phyloP scores from a whole-genome alignment of 2,888 invertebrate genomes.

The Ennomos fuscantarius region DNA sequence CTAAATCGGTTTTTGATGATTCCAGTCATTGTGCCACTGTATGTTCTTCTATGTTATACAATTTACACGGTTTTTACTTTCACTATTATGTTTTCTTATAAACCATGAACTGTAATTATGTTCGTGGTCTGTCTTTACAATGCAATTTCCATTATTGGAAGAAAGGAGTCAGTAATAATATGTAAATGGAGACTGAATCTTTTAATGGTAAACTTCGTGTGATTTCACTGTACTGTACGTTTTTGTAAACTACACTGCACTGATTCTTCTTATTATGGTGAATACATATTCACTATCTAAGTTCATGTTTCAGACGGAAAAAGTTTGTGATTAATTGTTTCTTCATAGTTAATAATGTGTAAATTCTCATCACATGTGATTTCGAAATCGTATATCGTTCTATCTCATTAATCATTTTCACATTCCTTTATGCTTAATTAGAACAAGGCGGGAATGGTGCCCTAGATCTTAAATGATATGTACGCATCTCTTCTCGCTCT shows the following conservation, averaged over 20 bases:
- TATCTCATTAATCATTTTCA: constrained; percentile 56
- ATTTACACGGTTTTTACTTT: constrained; percentile 67
- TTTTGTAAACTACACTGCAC: neutral
- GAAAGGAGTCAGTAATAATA: too few species aligned
- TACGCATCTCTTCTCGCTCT: constrained; percentile 78
- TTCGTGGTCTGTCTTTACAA: too few species aligned
- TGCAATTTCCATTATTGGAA: too few species aligned
- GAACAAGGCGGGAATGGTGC: constrained; percentile 70
- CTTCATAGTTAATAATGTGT: constrained; percentile 16
- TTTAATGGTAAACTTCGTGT: neutral
- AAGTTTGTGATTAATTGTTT: constrained; percentile 3
- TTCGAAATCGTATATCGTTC: constrained; percentile 28
- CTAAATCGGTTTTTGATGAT: constrained; percentile 74
- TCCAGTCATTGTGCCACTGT: constrained; percentile 58
- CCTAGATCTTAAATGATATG: constrained; percentile 77
- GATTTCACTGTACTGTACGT: neutral
- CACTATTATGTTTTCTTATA: constrained; percentile 50
- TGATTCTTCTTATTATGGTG: too few species aligned
- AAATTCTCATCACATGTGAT: constrained; percentile 18
- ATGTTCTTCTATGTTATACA: constrained; percentile 54
- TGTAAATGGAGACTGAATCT: too few species aligned
- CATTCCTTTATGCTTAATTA: constrained; percentile 66
- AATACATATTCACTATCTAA: too few species aligned
- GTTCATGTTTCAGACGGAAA: too few species aligned
- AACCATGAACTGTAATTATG: constrained; percentile 1